Base-by-base conservation (phyloP, 2,888 invertebrate species). In the Erpobdella octoculata region DNA sequence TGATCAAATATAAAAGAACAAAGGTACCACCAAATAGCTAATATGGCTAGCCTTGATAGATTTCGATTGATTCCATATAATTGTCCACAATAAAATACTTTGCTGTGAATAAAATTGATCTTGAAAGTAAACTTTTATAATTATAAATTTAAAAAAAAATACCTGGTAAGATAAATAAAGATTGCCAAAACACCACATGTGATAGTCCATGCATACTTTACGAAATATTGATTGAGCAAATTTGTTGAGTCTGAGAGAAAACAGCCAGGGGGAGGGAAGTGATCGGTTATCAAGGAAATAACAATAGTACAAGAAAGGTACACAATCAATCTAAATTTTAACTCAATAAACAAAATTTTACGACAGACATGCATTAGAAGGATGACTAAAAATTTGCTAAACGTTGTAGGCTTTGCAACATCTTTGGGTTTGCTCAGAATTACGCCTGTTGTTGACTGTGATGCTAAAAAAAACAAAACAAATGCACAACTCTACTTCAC, bases 141-240 rank as follows among this genome's bases (percentile, higher is more conserved):
- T 5, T 53, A 53, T 53, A n/a, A 53, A 53, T 53, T n/a, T 25
- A 28, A 53, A 21, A 12, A 53, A 9, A 12, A 15, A 12, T 6
- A 58, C 36, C 71, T 89, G 9, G 93, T 91, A 75, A 93, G 85
- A 31, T 88, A 85, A 59, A 93, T 86, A 84, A 92, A 96, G 0
- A 91, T 90, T 37, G 89, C 86, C 15, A 90, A 86, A 61, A 91
- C 83, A 59, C 89, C 84, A 74, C 94, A 84, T 66, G 96, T 92
- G 96, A 96, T 97, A 76, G 91, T 93, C 96, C 96, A 97, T 71
- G 95, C 93, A 80, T 93, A 88, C 85, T 96, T 96, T 0, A 95
- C 94, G 82, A 96, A 96, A 82, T 91, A 92, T 77, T 88, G 88
- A 84, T 98, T 98, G 70, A 96, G 88, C 66, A 93, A 80, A 82